Percentiles rank a stretch among this genome's conserved stretches.
These are phyloP conservation scores for Periophthalmus modestus DNA, from an alignment of 2,113 vertebrate genomes.

Conservation along the genomic window DNA sequence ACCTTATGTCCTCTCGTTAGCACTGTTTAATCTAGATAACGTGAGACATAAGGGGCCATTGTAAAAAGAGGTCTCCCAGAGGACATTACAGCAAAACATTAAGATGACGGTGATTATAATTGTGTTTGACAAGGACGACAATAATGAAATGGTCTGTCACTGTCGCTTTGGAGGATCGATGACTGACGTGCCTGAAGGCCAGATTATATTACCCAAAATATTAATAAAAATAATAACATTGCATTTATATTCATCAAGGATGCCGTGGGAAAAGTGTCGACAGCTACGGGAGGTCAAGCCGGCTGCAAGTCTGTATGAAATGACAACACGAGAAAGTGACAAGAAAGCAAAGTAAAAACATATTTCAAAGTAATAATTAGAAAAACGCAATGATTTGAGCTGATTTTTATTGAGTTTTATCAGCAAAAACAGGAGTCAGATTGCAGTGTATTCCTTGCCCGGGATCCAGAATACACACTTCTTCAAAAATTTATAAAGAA, in stretches of 20 bases:
- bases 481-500: too few species aligned
- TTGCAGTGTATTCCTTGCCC: too few species aligned
- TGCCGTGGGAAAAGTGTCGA: not conserved
- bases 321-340: not conserved
- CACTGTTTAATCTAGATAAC: not conserved
- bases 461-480: too few species aligned
- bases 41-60: not conserved
- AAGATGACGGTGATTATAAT: not conserved
- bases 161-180: not conserved
- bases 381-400: too few species aligned
- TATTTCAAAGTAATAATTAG: too few species aligned
- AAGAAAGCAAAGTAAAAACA: too few species aligned
- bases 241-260: not conserved
- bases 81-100: not conserved
- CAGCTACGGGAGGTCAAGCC: not conserved
- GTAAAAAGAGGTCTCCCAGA: not conserved
- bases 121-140: conserved; percentile 1
- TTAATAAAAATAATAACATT: not conserved
- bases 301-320: not conserved
- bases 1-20: not conserved
- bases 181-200: not conserved
- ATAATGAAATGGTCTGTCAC: not conserved
- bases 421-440: too few species aligned
- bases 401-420: too few species aligned
- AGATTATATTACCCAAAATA: not conserved